A percentile compares a stretch with the other conserved stretches of the same genome.
Conservation (phyloP, 2,797 vertebrate genomes). For the Sebastes melanostomus region DNA sequence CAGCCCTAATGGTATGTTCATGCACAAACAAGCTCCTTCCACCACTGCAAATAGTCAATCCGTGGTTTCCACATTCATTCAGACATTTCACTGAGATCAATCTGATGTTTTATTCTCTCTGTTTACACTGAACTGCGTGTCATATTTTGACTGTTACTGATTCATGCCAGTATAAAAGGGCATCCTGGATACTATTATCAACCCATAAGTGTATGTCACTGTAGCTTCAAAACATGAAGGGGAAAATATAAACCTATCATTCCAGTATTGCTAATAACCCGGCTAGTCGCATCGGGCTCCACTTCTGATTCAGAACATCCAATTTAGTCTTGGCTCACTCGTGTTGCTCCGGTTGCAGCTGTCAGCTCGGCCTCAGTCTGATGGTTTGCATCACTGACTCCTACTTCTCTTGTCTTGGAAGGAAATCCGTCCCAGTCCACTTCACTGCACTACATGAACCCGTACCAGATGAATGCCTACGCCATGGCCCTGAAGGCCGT, state of each 20-base stretch:
- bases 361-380: slow-evolving; percentile 33
- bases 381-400: slow-evolving; percentile 59
- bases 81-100: background rate
- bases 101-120: background rate
- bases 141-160: background rate
- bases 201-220: background rate
- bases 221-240: background rate
- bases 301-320: slow-evolving; percentile 13
- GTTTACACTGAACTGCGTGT: background rate
- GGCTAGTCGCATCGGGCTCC: background rate
- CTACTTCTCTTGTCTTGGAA: slow-evolving; percentile 57
- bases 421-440: slow-evolving; percentile 97
- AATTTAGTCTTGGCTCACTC: slow-evolving; percentile 15
- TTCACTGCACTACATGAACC: slow-evolving; percentile 97
- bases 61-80: background rate
- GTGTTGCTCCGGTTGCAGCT: slow-evolving; percentile 23
- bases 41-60: background rate
- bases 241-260: background rate
- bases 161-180: background rate
- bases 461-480: slow-evolving; percentile 97
- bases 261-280: background rate
- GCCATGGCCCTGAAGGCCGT: slow-evolving; percentile 94
- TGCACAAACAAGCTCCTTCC: background rate
- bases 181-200: background rate
- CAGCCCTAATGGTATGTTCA: background rate